Evolutionary conservation across 2,113 vertebrate genomes (phyloP), one percentile per base, ranked within the genome.

Genomic region (Trematocara macrostoma): DNA sequence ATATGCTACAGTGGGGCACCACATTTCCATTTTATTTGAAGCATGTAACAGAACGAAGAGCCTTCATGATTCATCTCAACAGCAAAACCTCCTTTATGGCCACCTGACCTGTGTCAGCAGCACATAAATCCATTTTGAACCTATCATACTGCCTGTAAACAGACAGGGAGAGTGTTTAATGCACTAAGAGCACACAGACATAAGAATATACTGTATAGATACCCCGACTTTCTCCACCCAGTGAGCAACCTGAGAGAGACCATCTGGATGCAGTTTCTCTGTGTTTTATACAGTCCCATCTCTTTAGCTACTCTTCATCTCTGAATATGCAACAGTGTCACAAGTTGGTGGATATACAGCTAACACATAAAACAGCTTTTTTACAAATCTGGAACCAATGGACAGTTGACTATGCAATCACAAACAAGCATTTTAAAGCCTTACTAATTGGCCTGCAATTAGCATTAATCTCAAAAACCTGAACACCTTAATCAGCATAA

Each of bases 151-250:
- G 81, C 45, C 83, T 80, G 42, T 86, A 85, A 92, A 85, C 92
- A 93, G 88, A 92, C 84, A 85, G 76, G 83, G 57, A 18, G 26
- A 3, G 49, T 88, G 92, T 91, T 93, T 81, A 87, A 84, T 51
- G 79, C 76, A 35, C 35, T 71, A 35, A 67, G 86, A 92, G 90
- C 88, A 88, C 79, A 84, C 45, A 6, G 49, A 84, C 20, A 87
- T 34, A 56, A 53, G 9, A 67, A 82, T 71, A 55, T 81, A 45
- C 26, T 61, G 53, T 10, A 26, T 7, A 38, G 74, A 80, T 59
- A 26, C 42, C 45, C 59, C 15, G 10, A 56, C 49, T 78, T 23
- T n/a, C 10, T 81, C 38, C 20, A 3, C 35, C 42, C 12, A 34
- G 52, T 8, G 42, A 4, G 42, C 52, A 81, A 78, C 40, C 55